Percentiles rank a stretch among this genome's conserved stretches.
Evolutionary conservation across 2,888 invertebrate genomes (phyloP).

Genomic region (Stenotaenia linearis): DNA sequence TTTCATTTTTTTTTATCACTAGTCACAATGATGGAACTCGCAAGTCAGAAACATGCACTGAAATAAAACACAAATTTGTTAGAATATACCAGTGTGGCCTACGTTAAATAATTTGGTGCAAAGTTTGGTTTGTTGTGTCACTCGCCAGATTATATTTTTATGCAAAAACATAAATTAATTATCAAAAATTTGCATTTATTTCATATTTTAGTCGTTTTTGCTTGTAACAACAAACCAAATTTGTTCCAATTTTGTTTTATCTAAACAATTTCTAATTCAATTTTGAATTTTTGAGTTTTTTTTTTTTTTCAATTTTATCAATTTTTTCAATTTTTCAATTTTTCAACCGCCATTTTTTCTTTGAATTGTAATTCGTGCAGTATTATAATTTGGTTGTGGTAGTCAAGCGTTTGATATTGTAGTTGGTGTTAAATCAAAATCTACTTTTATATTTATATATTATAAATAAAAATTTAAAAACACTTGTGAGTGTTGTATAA

Average conservation of each 20-base stretch:
- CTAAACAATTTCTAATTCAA: too few species aligned
- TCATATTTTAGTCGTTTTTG: too few species aligned
- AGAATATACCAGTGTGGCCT: conserved; percentile 8
- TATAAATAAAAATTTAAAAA: not conserved
- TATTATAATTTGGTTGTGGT: not conserved
- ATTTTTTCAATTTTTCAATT: not conserved
- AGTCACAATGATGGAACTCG: too few species aligned
- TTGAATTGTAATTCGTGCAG: not conserved
- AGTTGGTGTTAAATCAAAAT: not conserved
- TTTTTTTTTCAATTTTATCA: too few species aligned
- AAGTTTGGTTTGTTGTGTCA: too few species aligned
- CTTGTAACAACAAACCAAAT: too few species aligned
- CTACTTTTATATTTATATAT: not conserved
- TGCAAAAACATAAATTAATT: too few species aligned
- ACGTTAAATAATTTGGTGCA: not conserved
- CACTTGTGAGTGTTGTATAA: not conserved
- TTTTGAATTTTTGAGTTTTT: too few species aligned
- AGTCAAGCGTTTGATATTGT: not conserved
- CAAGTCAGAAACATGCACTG: not conserved
- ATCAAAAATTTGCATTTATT: too few species aligned
- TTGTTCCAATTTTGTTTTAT: too few species aligned
- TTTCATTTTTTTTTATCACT: too few species aligned
- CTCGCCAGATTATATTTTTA: too few species aligned
- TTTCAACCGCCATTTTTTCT: not conserved
- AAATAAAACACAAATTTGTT: not conserved